A percentile compares a stretch with the other conserved stretches of the same genome.
phyloP scores from a whole-genome alignment of 1,140 invertebrate species.

The Calosoma granatense region DNA sequence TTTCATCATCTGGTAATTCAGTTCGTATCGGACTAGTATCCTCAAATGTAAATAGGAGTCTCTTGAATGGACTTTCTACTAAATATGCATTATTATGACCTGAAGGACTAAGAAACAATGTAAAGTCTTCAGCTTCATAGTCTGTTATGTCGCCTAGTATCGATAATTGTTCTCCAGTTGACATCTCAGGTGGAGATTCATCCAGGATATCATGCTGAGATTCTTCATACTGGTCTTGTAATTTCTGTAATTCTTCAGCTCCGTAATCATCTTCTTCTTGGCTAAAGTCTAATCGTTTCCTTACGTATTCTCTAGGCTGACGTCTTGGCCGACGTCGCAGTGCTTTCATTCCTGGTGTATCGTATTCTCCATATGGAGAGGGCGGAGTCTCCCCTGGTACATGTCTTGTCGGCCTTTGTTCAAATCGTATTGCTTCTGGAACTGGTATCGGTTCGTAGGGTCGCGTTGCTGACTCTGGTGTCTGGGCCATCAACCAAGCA shows the following conservation, averaged over 20 bases:
- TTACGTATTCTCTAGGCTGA: too few relatives aligned
- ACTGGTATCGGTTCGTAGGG: not conserved
- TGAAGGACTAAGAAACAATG: too few relatives aligned
- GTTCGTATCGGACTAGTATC: not conserved
- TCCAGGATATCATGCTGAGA: not conserved
- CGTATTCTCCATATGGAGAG: too few relatives aligned
- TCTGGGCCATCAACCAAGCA: not conserved
- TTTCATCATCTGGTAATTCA: not conserved
- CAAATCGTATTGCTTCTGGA: too few relatives aligned
- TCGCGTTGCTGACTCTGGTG: not conserved
- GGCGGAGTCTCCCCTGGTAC: too few relatives aligned
- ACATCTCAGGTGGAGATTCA: not conserved
- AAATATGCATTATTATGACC: too few relatives aligned
- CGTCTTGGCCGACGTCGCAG: too few relatives aligned
- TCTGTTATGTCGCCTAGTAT: not conserved
- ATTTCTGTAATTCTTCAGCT: not conserved
- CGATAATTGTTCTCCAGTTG: not conserved
- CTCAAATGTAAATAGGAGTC: not conserved
- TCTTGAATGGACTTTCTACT: not conserved
- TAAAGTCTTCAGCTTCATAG: not conserved
- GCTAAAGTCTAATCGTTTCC: too few relatives aligned
- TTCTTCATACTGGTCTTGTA: not conserved
- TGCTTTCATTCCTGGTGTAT: too few relatives aligned
- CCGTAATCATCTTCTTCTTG: not conserved
- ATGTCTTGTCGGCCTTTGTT: too few relatives aligned